Evolutionary conservation across 2,888 invertebrate genomes (phyloP).

Genomic region (Tenthredo amoena): DNA sequence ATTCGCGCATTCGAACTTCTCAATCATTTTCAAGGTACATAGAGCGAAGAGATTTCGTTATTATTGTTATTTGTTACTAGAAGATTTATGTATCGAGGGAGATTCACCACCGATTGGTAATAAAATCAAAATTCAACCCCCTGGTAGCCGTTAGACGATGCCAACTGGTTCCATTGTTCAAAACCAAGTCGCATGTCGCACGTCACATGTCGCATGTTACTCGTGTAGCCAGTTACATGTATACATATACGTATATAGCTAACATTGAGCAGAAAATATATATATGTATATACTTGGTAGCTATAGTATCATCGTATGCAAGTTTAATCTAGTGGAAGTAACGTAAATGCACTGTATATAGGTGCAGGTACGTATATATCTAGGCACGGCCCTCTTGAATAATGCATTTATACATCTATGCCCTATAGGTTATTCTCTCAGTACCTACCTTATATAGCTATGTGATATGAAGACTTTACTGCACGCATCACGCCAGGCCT

Average conservation of each 20-base stretch:
- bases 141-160: slow-evolving; percentile 14
- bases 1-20: neutral
- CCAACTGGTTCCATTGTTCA: slow-evolving; percentile 67
- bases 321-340: slow-evolving; percentile 77
- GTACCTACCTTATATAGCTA: neutral
- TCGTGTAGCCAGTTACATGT: neutral
- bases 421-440: slow-evolving; percentile 37
- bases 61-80: neutral
- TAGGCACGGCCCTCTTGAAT: slow-evolving; percentile 62
- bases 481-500: slow-evolving; percentile 27
- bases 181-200: slow-evolving; percentile 73
- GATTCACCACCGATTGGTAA: slow-evolving; percentile 33
- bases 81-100: neutral
- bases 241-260: neutral
- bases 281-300: slow-evolving; percentile 33
- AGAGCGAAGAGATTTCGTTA: neutral
- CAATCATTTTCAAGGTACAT: too few relatives aligned
- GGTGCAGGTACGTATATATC: slow-evolving; percentile 17
- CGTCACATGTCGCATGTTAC: slow-evolving; percentile 66
- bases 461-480: slow-evolving; percentile 33
- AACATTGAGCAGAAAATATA: neutral
- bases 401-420: slow-evolving; percentile 70
- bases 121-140: slow-evolving; percentile 43
- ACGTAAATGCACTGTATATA: slow-evolving; percentile 70
- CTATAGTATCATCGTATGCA: slow-evolving; percentile 65